Evolutionary conservation across 2,888 invertebrate genomes (phyloP).

Genomic region (Leucophenga maculata): DNA sequence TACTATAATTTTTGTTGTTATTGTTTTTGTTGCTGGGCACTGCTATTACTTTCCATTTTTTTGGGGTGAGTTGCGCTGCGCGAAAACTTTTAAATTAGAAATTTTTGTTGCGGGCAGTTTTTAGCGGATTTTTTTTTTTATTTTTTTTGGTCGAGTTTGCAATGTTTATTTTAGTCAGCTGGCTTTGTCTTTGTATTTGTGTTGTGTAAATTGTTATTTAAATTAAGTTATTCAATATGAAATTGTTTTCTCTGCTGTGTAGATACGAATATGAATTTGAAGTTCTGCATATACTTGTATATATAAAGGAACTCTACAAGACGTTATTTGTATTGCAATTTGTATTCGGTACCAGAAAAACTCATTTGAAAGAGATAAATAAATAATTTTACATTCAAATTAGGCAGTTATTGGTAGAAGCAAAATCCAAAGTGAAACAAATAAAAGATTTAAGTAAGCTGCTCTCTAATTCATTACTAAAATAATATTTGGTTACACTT

Average conservation of each 20-base stretch:
- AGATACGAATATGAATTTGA: no score
- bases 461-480: no score
- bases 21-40: not conserved
- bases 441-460: no score
- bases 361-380: not conserved
- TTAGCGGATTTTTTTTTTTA: constrained; percentile 25
- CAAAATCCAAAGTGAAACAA: no score
- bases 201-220: constrained; percentile 54
- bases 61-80: constrained; percentile 32
- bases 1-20: not conserved
- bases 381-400: not conserved
- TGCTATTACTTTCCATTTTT: constrained; percentile 29
- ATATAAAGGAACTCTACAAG: no score
- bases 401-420: no score
- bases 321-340: no score
- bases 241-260: no score
- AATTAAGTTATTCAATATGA: no score
- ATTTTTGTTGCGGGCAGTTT: constrained; percentile 57
- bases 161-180: constrained; percentile 52
- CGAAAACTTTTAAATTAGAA: constrained; percentile 65
- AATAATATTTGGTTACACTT: no score
- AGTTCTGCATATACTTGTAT: no score
- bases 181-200: constrained; percentile 49
- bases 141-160: constrained; percentile 43
- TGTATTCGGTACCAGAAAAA: no score